Evolutionary conservation across 2,888 invertebrate genomes (phyloP).

Genomic region (Notodonta dromedarius): DNA sequence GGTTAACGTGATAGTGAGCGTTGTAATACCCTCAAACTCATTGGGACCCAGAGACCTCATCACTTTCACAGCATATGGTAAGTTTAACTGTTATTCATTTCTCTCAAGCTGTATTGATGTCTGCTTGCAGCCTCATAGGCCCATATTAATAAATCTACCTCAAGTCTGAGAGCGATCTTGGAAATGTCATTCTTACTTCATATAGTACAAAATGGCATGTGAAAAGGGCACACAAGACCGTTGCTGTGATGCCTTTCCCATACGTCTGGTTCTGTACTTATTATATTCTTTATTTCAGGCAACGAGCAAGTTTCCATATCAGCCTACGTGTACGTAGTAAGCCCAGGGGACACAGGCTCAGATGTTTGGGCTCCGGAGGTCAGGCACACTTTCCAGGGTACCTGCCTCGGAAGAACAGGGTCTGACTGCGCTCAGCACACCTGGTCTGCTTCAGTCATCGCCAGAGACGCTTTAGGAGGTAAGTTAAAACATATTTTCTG

Average conservation of each 20-base stretch:
- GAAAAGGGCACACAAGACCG: too few species aligned
- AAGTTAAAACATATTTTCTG: slow-evolving; percentile 10
- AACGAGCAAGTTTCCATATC: slow-evolving; percentile 69
- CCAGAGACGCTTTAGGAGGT: slow-evolving; percentile 88
- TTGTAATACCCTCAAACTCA: slow-evolving; percentile 74
- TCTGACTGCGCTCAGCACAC: slow-evolving; percentile 86
- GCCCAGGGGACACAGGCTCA: slow-evolving; percentile 36
- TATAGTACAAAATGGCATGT: too few species aligned
- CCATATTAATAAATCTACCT: too few species aligned
- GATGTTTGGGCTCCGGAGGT: slow-evolving; percentile 85
- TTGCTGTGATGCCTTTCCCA: too few species aligned
- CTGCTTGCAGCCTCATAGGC: too few species aligned
- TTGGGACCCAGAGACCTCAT: slow-evolving; percentile 85
- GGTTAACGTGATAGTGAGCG: slow-evolving; percentile 80
- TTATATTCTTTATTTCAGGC: slow-evolving; percentile 43
- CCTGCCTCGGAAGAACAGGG: slow-evolving; percentile 83
- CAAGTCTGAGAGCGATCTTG: too few species aligned
- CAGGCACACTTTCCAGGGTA: slow-evolving; percentile 86
- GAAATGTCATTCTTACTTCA: too few species aligned
- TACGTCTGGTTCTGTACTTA: too few species aligned
- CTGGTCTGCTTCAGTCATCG: slow-evolving; percentile 89
- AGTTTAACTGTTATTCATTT: slow-evolving; percentile 13
- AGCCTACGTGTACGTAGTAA: slow-evolving; percentile 70
- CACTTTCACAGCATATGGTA: slow-evolving; percentile 85
- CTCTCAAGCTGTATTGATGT: too few species aligned